Base-by-base conservation (phyloP, 2,797 vertebrate species). In the Scomberomorus guttatus region DNA sequence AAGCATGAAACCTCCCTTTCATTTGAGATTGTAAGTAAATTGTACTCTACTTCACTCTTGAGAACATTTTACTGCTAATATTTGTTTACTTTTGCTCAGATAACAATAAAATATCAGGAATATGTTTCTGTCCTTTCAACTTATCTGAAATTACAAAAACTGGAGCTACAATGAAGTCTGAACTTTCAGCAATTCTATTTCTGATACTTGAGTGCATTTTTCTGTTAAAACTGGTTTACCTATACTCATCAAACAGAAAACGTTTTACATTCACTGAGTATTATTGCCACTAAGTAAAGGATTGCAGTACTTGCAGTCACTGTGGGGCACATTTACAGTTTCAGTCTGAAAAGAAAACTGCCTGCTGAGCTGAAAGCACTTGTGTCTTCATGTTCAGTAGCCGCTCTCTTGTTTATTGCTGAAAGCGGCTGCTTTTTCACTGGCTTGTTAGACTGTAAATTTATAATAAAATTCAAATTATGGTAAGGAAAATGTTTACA, bases 391-490 rank as follows among this genome's bases (percentile, higher is more conserved):
- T 17, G 62, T 72, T 70, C 69, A 54, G 63, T 24, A 63, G 79
- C 60, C 56, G 58, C 82, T 79, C 69, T 79, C 73, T 56, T 73
- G 72, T 90, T 86, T 89, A 87, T 62, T 46, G 72, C 75, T 60
- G 50, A 80, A 59, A n/a, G n/a, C 15, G 59, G 65, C 75, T 75
- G 56, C 63, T 67, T 68, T 72, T 86, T 78, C 78, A 78, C 71
- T 52, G 80, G 67, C 81, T 42, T 65, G 77, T 88, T 64, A 81
- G 79, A 70, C 79, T 70, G 56, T 15, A 4, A 84, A 76, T 91
- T 91, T 88, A 90, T 88, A 85, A 88, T 91, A 89, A 92, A 91
- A 87, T 70, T 86, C 74, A 84, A 87, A 90, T 85, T 63, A 86
- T 80, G 75, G 69, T 78, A 54, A 84, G 72, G 65, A 84, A 77